Conservation (phyloP, 2,888 invertebrate genomes). For the Polylopha cassiicola region DNA sequence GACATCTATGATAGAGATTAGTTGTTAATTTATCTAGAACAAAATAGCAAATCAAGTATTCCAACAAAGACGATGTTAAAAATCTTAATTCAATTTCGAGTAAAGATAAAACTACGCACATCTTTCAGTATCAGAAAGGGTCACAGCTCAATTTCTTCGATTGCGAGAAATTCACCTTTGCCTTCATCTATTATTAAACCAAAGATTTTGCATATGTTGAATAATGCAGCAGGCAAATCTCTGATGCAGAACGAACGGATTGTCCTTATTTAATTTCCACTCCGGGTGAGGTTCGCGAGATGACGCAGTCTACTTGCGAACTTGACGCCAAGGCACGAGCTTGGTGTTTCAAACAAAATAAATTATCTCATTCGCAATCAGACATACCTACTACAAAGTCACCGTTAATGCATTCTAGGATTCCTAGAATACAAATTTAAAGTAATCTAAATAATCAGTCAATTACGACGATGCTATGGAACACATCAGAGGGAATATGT, state of each 20-base stretch:
- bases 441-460: no score
- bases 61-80: constrained; percentile 30
- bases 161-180: constrained; percentile 54
- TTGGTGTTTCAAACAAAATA: constrained; percentile 31
- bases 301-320: constrained; percentile 35
- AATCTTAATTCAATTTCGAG: constrained; percentile 45
- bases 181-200: constrained; percentile 65
- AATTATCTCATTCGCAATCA: constrained; percentile 24
- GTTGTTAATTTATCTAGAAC: constrained; percentile 12
- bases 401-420: neutral
- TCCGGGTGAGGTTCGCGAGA: constrained; percentile 35
- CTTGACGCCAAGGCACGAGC: constrained; percentile 41
- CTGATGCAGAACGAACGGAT: constrained; percentile 57
- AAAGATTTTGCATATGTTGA: constrained; percentile 63
- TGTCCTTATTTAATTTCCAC: constrained; percentile 62
- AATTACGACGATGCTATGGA: no score
- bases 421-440: no score
- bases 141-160: constrained; percentile 50
- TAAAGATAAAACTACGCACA: constrained; percentile 40
- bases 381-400: neutral
- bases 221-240: constrained; percentile 55
- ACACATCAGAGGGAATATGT: no score
- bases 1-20: no score
- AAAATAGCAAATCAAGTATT: constrained; percentile 25
- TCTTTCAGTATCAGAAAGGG: constrained; percentile 51